Conservation (phyloP, 2,888 invertebrate species). For the Meghimatium bilineatum region DNA sequence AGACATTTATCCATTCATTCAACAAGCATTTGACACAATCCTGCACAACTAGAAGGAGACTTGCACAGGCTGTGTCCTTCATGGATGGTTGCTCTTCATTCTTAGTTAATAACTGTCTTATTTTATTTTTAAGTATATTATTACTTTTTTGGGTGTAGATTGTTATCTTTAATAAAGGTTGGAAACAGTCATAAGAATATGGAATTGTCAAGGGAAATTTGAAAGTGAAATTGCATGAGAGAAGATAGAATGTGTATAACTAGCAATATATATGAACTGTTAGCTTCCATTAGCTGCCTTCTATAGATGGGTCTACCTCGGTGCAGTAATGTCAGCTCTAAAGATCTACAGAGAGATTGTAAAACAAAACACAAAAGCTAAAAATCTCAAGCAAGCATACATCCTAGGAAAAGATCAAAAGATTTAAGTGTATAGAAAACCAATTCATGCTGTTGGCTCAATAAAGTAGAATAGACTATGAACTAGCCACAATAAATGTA, state of each 20-base stretch:
- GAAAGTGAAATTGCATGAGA: not conserved
- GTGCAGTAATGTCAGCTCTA: too few relatives aligned
- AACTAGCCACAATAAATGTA: too few relatives aligned
- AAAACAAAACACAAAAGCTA: too few relatives aligned
- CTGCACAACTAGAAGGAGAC: conserved; percentile 69
- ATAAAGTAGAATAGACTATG: too few relatives aligned
- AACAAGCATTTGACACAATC: conserved; percentile 92
- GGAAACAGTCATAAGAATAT: not conserved
- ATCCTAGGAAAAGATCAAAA: too few relatives aligned
- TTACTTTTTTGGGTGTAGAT: not conserved
- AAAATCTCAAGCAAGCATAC: too few relatives aligned
- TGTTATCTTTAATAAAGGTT: not conserved
- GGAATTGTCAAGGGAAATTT: not conserved
- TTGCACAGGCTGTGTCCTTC: not conserved
- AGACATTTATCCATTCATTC: conserved; percentile 93
- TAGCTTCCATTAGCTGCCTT: not conserved
- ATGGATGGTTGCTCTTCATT: not conserved
- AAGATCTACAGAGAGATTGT: too few relatives aligned
- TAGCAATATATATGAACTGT: not conserved
- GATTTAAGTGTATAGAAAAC: too few relatives aligned
- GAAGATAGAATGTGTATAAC: not conserved
- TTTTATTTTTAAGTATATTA: not conserved
- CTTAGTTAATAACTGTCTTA: not conserved
- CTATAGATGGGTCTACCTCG: not conserved
- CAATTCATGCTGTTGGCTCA: too few relatives aligned